Evolutionary conservation across 2,888 invertebrate species (phyloP).

Genomic region (Machimus rusticus): DNA sequence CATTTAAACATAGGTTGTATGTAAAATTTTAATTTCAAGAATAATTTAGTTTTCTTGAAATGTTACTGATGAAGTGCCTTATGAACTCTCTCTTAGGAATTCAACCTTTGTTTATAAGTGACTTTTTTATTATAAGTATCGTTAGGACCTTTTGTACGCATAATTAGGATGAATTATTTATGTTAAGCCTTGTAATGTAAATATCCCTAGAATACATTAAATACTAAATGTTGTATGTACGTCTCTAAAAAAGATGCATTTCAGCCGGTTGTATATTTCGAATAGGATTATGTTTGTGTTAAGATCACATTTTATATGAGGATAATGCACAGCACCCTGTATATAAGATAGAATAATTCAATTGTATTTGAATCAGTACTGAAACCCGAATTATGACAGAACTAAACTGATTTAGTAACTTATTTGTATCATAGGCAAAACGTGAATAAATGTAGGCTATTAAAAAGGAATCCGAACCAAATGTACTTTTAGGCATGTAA

Average conservation of each 20-base stretch:
- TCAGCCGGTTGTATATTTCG: conserved; percentile 6
- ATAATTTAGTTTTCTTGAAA: conserved; percentile 2
- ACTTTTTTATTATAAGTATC: conserved; percentile 3
- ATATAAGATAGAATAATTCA: not conserved
- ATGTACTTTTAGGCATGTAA: not conserved
- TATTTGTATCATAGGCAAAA: not conserved
- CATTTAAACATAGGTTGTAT: not conserved
- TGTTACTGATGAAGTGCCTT: conserved; percentile 34
- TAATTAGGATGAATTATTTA: conserved; percentile 26
- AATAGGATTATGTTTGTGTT: not conserved
- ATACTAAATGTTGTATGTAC: conserved; percentile 15
- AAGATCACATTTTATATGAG: not conserved
- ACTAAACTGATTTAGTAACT: not conserved
- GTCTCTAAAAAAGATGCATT: not conserved
- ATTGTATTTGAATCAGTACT: not conserved
- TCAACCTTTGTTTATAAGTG: not conserved
- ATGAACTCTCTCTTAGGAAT: conserved; percentile 22
- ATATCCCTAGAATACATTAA: conserved; percentile 7
- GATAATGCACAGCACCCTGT: conserved; percentile 5
- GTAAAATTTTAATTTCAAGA: conserved; percentile 1
- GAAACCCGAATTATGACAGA: not conserved
- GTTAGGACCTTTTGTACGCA: conserved; percentile 23
- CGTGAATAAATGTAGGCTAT: not conserved
- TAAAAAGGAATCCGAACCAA: not conserved
- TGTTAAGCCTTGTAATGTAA: conserved; percentile 9